phyloP scores from a whole-genome alignment of 2,888 invertebrate species.

The Zygaena filipendulae region DNA sequence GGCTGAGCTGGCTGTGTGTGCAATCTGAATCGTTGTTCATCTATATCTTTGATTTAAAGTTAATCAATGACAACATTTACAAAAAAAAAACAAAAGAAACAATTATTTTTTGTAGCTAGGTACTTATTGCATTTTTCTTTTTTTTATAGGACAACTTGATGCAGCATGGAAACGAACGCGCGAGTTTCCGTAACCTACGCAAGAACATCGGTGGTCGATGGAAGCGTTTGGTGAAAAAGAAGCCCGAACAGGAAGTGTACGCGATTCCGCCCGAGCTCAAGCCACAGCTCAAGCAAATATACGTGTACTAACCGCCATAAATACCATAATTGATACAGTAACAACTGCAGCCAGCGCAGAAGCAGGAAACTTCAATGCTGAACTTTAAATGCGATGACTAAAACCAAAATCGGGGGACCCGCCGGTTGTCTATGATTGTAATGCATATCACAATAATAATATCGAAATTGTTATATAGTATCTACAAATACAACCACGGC shows the following conservation, averaged over 20 bases:
- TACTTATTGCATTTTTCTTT: no score
- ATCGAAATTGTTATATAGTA: constrained; percentile 41
- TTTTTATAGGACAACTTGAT: constrained; percentile 81
- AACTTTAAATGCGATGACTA: constrained; percentile 30
- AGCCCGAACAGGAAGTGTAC: constrained; percentile 83
- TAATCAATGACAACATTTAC: no score
- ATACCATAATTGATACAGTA: constrained; percentile 20
- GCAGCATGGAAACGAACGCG: constrained; percentile 77
- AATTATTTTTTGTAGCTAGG: no score
- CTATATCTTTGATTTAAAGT: no score
- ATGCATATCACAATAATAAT: constrained; percentile 56
- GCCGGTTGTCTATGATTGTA: constrained; percentile 49
- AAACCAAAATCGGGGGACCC: no score
- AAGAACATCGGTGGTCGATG: constrained; percentile 89
- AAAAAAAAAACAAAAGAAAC: no score
- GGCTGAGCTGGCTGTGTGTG: no score
- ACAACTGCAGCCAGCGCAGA: constrained; percentile 29
- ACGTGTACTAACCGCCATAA: constrained; percentile 75
- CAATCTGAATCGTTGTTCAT: no score
- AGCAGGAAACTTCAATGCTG: constrained; percentile 53
- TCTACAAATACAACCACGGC: constrained; percentile 35
- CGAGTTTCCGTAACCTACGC: constrained; percentile 84
- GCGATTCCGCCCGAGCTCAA: constrained; percentile 88
- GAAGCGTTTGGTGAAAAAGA: constrained; percentile 86
- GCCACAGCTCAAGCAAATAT: constrained; percentile 89